Conservation (phyloP, 2,888 invertebrate genomes). For the Apamea crenata region DNA sequence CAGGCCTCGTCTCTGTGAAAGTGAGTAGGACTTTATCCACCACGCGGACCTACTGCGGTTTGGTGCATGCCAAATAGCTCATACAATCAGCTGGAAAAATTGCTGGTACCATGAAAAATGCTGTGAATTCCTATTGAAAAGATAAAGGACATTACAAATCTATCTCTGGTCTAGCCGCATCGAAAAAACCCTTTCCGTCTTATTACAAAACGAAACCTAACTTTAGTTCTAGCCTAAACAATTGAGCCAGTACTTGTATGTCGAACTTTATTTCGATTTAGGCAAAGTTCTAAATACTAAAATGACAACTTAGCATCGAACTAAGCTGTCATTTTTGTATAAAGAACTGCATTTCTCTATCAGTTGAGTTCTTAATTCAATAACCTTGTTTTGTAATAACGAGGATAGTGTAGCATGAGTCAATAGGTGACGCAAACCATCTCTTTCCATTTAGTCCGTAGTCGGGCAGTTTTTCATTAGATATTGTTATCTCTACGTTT, state of each 20-base stretch:
- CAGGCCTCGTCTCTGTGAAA: neutral
- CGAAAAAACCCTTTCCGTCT: neutral
- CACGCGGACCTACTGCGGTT: too few relatives aligned
- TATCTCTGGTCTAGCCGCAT: neutral
- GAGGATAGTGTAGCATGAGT: neutral
- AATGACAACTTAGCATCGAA: too few relatives aligned
- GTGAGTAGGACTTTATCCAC: neutral
- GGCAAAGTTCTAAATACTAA: too few relatives aligned
- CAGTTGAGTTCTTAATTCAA: too few relatives aligned
- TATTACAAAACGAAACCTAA: too few relatives aligned
- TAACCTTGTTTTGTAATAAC: too few relatives aligned
- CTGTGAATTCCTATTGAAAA: neutral
- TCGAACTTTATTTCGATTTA: too few relatives aligned
- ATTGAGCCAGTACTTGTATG: too few relatives aligned
- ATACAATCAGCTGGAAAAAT: neutral
- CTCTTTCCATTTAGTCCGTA: neutral
- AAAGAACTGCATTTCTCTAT: too few relatives aligned
- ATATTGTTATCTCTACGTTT: neutral
- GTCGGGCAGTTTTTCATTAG: neutral
- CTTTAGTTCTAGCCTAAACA: too few relatives aligned
- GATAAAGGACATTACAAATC: neutral
- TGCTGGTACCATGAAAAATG: neutral
- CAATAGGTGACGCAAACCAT: neutral
- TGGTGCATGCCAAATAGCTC: neutral
- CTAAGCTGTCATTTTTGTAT: too few relatives aligned